Evolutionary conservation across 2,113 vertebrate genomes (phyloP).

Genomic region (Bothrops jararaca): DNA sequence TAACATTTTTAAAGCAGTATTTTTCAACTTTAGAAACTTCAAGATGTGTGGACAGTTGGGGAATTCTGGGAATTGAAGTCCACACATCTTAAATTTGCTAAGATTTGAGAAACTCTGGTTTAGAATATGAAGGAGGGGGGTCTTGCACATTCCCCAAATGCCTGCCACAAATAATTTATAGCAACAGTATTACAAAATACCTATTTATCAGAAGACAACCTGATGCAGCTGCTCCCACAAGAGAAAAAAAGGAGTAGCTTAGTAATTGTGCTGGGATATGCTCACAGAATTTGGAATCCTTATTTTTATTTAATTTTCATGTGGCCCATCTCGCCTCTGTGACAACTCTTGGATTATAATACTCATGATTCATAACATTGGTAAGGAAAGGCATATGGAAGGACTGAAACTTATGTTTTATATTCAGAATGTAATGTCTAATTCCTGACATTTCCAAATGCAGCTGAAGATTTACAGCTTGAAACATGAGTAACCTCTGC

Average conservation of each 20-base stretch:
- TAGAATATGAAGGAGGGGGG: background rate
- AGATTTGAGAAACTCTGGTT: background rate
- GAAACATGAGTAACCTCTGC: background rate
- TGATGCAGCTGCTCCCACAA: background rate
- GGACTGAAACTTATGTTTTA: background rate
- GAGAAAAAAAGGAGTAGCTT: background rate
- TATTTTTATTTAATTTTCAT: background rate
- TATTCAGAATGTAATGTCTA: background rate
- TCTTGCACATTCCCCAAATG: background rate
- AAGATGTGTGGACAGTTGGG: background rate
- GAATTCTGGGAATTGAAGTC: background rate
- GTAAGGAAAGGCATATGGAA: background rate
- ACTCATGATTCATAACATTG: background rate
- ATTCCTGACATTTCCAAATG: background rate
- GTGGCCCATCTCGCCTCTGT: background rate
- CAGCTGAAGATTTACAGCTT: background rate
- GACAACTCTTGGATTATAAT: background rate
- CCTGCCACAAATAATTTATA: background rate
- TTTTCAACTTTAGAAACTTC: background rate
- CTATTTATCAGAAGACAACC: background rate
- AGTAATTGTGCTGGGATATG: background rate
- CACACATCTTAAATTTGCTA: background rate
- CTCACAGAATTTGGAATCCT: background rate
- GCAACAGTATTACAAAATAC: background rate
- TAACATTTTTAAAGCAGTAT: background rate